Evolutionary conservation across 1,140 invertebrate species (phyloP).

Genomic region (Druon quercuslanigerum): DNA sequence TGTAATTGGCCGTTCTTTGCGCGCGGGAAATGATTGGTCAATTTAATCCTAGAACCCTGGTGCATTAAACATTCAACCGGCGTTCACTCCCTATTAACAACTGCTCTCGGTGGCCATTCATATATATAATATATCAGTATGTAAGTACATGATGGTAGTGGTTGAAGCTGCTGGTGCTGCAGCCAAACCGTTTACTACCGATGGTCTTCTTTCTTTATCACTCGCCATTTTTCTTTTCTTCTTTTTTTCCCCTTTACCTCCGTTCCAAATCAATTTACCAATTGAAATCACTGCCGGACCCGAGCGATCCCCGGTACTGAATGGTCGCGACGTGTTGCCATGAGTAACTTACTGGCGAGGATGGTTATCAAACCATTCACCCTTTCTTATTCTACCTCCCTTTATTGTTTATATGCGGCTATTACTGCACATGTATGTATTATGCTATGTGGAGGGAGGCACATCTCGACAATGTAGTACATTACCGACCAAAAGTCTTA

Average conservation of each 20-base stretch:
- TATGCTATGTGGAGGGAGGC: neutral
- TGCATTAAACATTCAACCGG: constrained; percentile 74
- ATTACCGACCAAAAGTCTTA: neutral
- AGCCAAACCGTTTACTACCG: constrained; percentile 27
- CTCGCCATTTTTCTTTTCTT: constrained; percentile 44
- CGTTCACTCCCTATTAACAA: constrained; percentile 73
- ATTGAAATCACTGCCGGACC: constrained; percentile 72
- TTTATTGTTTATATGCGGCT: neutral
- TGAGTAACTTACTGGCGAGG: constrained; percentile 46
- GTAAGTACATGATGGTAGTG: constrained; percentile 9
- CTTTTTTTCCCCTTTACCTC: constrained; percentile 41
- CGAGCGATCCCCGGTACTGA: constrained; percentile 54
- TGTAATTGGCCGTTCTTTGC: constrained; percentile 73
- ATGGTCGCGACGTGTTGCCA: constrained; percentile 61
- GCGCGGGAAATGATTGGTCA: constrained; percentile 76
- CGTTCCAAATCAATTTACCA: constrained; percentile 72
- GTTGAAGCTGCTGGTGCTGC: constrained; percentile 14
- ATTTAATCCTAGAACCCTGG: constrained; percentile 74
- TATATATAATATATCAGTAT: neutral
- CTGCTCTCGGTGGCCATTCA: constrained; percentile 33
- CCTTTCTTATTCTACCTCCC: constrained; percentile 31
- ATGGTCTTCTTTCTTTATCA: constrained; percentile 38
- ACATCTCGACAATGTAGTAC: neutral
- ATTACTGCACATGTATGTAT: neutral
- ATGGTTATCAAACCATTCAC: constrained; percentile 67